Base-by-base conservation (phyloP, 2,888 invertebrate genomes). In the Opisthograptis luteolata region DNA sequence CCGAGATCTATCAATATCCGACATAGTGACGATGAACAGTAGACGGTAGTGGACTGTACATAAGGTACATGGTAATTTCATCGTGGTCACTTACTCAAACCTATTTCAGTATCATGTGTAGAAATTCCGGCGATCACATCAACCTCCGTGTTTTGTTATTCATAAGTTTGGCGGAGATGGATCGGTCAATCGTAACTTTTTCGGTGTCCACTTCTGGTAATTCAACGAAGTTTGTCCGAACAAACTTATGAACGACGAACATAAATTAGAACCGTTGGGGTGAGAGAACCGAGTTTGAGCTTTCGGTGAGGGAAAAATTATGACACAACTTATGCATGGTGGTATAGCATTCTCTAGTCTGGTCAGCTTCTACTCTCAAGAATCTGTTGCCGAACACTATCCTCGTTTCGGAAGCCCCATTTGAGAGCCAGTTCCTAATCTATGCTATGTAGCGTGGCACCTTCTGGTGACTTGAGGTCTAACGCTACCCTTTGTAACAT, bases 51-150 rank as follows among this genome's bases (percentile, higher is more conserved):
- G n/a, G n/a, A n/a, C n/a, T n/a, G n/a, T n/a, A n/a, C n/a, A n/a
- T n/a, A n/a, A 17, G 14, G 37, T 36, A 34, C n/a, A n/a, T n/a
- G 15, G 39, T 39, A 12, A 24, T 31, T 14, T 5, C 9, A 15
- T 13, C 30, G 0, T 24, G n/a, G 25, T 75, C 60, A 62, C 72
- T 74, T 71, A 76, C 72, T 71, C 72, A 75, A 68, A 17, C 1
- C 6, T 24, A 17, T n/a, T 24, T 25, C 20, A 60, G 73, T 68
- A 70, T 64, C 73, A 71, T 65, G 70, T 72, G 70, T 57, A 51
- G 58, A 64, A 59, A 60, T 66, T 64, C 62, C 55, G 54, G 54
- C 50, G 62, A 58, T 50, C 48, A 37, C 52, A 49, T 52, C 37
- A 30, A 43, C 54, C 39, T 7, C 7, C 31, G 45, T 36, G 48